These are phyloP conservation scores for Morelia viridis DNA, from an alignment of 2,797 vertebrate genomes.

Conservation along the genomic window DNA sequence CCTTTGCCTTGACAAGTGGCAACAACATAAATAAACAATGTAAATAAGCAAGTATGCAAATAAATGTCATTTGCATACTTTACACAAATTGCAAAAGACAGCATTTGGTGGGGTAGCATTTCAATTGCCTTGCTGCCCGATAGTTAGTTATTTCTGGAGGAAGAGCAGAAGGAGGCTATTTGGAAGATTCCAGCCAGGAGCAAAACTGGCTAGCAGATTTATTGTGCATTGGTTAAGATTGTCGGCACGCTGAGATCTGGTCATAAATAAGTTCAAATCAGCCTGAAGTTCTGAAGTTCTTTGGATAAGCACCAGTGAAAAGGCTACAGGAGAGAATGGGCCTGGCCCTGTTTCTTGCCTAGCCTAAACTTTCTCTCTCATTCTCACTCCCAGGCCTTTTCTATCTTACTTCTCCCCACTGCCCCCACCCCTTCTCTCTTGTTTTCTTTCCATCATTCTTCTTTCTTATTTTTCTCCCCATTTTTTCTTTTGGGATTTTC, in stretches of 20 bases:
- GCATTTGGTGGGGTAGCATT: not conserved
- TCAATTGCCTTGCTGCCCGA: not conserved
- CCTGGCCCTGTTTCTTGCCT: not conserved
- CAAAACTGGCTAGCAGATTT: not conserved
- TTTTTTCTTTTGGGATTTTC: not conserved
- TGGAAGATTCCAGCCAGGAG: not conserved
- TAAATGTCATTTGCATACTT: not conserved
- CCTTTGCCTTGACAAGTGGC: not conserved
- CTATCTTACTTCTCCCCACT: not conserved
- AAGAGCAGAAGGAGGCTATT: not conserved
- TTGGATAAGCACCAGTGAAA: not conserved
- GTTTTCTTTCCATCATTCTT: not conserved
- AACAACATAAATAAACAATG: conserved; percentile 2
- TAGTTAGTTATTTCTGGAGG: not conserved
- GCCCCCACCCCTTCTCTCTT: not conserved
- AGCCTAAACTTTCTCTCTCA: not conserved
- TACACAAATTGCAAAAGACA: not conserved
- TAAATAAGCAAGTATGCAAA: not conserved
- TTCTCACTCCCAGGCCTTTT: not conserved
- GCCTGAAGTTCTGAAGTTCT: not conserved
- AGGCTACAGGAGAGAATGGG: not conserved
- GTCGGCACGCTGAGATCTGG: not conserved
- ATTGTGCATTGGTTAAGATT: not conserved
- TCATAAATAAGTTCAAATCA: conserved; percentile 20
- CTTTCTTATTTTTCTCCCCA: not conserved